phyloP scores from a whole-genome alignment of 2,113 vertebrate species.

The Glaucomys volans region DNA sequence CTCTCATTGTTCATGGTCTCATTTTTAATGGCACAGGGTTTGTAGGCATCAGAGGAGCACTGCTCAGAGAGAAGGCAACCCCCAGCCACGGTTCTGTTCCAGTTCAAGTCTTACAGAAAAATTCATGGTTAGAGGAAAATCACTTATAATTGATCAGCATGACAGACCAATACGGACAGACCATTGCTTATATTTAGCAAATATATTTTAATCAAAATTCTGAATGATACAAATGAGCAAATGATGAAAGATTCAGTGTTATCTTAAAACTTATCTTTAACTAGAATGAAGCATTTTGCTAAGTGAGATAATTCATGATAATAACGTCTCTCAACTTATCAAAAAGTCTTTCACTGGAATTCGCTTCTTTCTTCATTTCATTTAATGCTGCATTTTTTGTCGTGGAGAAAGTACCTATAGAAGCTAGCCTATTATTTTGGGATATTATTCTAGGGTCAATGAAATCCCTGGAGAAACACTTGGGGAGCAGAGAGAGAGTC shows the following conservation, averaged over 20 bases:
- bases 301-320: neutral
- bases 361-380: constrained; percentile 38
- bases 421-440: neutral
- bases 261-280: constrained; percentile 3
- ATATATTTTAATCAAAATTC: constrained; percentile 15
- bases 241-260: constrained; percentile 26
- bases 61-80: neutral
- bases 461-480: neutral
- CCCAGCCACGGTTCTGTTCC: neutral
- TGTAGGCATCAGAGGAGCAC: neutral
- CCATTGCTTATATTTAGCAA: neutral
- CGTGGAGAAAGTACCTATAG: neutral
- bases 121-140: neutral
- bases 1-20: neutral
- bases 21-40: neutral
- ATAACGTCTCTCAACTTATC: constrained; percentile 10
- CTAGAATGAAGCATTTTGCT: constrained; percentile 18
- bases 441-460: neutral
- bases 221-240: constrained; percentile 33
- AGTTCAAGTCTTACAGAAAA: neutral
- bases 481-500: neutral
- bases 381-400: neutral
- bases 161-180: neutral
- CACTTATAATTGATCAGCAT: neutral
- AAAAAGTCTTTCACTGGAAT: neutral